Base-by-base conservation (phyloP, 30 jellyfish, hydroid and myxozoan species). In the Euphysa ruthae region DNA sequence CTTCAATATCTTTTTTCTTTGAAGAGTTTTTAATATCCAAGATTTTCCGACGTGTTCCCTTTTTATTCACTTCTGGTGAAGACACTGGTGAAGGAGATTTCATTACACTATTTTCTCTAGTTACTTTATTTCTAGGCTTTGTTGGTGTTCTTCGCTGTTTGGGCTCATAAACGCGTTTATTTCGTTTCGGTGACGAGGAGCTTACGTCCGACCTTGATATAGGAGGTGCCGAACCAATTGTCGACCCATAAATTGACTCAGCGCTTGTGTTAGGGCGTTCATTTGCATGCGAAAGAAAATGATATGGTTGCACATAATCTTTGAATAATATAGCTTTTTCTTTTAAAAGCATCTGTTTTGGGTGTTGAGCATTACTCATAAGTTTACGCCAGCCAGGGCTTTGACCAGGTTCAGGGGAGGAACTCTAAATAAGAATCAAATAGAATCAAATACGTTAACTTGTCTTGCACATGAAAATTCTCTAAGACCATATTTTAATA, bases 321-420 rank as follows among this genome's bases (percentile, higher is more conserved):
- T 93, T 72, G 66, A 88, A 88, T 25, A 88, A 60, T 33, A 88
- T 42, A 16, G 97, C 97, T 73, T 88, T 88, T 60, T 88, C 97
- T 42, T 76, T 77, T 79, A 88, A 55, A 16, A 88, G 49, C 70
- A 79, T 49, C 20, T 80, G 76, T 49, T 75, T 83, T 27, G 83
- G 92, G 75, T 81, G 97, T 6, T 81, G 94, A 3, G 97, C 97
- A 55, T 79, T 66, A 65, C 94, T 88, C 70, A 74, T 80, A 32
- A 88, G 73, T 54, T 88, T 88, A 50, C 94, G 55, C 97, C 97
- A 88, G 14, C 97, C 97, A 13, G 97, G 97, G 43, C 94, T 81
- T 16, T 88, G 75, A 1, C 94, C 69, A 5, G 94, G 94, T 52
- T 75, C 93, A 1, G 97, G 97, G 2, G 97, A 84, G 12, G 69